Evolutionary conservation across 2,888 invertebrate species (phyloP).

Genomic region (Sepiola atlantica): DNA sequence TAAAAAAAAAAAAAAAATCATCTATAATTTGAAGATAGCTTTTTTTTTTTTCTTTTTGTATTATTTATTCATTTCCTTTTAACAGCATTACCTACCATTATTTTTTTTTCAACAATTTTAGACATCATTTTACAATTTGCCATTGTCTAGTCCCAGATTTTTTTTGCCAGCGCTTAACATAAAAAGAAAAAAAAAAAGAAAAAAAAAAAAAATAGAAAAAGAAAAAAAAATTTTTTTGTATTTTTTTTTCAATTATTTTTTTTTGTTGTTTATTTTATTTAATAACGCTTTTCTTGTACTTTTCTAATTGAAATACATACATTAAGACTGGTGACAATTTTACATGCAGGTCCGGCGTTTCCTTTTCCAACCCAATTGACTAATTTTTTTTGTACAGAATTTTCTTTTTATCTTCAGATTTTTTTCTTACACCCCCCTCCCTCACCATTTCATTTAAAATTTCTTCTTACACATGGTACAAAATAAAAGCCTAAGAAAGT

Average conservation of each 20-base stretch:
- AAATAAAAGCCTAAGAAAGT: constrained; percentile 46
- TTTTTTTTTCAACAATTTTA: constrained; percentile 33
- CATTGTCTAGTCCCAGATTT: constrained; percentile 11
- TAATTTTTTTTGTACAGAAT: constrained; percentile 38
- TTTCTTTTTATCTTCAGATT: constrained; percentile 1
- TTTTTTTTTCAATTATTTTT: background rate
- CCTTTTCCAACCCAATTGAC: constrained; percentile 15
- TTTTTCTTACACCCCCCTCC: background rate
- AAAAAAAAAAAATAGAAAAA: too few species aligned
- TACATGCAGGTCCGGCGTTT: constrained; percentile 32
- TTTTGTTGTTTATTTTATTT: background rate
- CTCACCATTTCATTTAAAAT: background rate
- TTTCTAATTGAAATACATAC: constrained; percentile 43
- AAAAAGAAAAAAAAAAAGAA: too few species aligned
- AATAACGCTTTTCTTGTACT: background rate
- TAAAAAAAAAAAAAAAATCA: constrained; percentile 18
- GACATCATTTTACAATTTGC: constrained; percentile 35
- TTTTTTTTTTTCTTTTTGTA: constrained; percentile 2
- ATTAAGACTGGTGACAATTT: constrained; percentile 41
- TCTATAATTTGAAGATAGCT: constrained; percentile 35
- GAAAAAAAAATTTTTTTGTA: constrained; percentile 32
- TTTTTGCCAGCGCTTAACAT: background rate
- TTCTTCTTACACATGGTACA: constrained; percentile 46
- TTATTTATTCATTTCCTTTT: constrained; percentile 33
- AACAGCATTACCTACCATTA: constrained; percentile 46